Evolutionary conservation across 2,797 vertebrate genomes (phyloP).

Genomic region (Furcifer pardalis): DNA sequence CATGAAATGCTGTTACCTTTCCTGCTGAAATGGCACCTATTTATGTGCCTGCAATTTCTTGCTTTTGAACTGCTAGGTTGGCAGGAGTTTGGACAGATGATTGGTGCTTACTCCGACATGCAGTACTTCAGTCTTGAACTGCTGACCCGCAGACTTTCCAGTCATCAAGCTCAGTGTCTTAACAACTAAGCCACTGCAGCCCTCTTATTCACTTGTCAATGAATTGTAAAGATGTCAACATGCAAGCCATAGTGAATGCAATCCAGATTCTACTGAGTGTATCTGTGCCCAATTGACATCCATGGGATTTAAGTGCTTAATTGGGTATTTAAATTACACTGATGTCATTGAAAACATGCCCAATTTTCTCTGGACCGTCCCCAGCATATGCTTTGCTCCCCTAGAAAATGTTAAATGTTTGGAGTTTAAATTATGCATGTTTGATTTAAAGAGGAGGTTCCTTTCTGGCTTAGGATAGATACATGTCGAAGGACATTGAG

Average conservation of each 20-base stretch:
- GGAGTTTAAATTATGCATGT: constrained; percentile 51
- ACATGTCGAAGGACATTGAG: no score
- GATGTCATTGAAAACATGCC: constrained; percentile 7
- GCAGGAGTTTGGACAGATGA: no score
- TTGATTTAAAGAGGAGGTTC: constrained; percentile 34
- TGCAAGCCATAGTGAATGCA: constrained; percentile 35
- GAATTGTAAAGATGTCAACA: constrained; percentile 53
- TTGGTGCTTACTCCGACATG: no score
- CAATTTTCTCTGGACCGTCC: constrained; percentile 7
- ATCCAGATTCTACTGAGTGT: background rate
- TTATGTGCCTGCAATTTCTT: no score
- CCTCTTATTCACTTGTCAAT: no score
- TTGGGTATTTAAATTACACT: background rate
- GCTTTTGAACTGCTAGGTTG: no score
- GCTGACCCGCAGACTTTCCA: no score
- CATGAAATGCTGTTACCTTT: no score
- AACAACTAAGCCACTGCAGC: no score
- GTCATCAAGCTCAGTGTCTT: no score
- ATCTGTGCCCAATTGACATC: background rate
- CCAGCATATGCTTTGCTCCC: constrained; percentile 37
- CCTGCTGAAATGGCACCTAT: no score
- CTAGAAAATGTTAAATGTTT: constrained; percentile 32
- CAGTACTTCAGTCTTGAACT: no score
- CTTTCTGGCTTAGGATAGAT: constrained; percentile 52
- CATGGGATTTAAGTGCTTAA: background rate